Base-by-base conservation (phyloP, 2,113 vertebrate genomes). In the Copsychus sechellarum region DNA sequence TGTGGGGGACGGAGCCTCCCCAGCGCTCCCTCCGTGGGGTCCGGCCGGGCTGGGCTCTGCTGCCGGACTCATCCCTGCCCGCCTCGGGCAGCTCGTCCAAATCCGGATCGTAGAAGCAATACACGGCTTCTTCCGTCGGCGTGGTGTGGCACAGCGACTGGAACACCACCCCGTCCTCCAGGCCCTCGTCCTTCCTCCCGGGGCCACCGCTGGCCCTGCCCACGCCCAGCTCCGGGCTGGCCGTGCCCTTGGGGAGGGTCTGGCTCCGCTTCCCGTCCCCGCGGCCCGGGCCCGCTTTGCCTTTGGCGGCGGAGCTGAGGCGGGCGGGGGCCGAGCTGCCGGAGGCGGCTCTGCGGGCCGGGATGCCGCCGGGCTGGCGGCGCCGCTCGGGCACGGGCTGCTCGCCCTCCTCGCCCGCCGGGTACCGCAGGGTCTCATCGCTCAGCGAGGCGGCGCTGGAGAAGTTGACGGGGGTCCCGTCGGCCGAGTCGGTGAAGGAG, bases 371-470 rank as follows among this genome's bases (percentile, higher is more conserved):
- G 10, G 38, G 58, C 45, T 92, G 18, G 0, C 4, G 67, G 28
- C 54, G 80, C 12, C 76, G 83, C 50, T 81, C 22, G 7, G 54
- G 97, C 79, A 47, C 98, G 96, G 91, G 88, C 17, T 93, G 86
- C 96, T 98, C 92, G 73, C 94, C 26, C 94, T 98, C 97, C 89
- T 98, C 98, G 57, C 96, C 96, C 5, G 97, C 81, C 2, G 98
- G 98, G 83, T 98, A 98, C 57, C 98, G 98, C 81, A 99, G 98
- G 5, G 99, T 99, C 96, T 99, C 99, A 0, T 99, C 99, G 10
- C 99, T 99, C 56, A 99, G 96, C 0, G 99, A 99, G 70, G 99
- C 98, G 1, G 99, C 98, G 16, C 98, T 99, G 71, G 99, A 99
- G 97, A 99, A 99, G 95, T 99, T 99, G 43, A 98, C 98, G 0